Base-by-base conservation (phyloP, 2,797 vertebrate species). In the Microhierax caerulescens region DNA sequence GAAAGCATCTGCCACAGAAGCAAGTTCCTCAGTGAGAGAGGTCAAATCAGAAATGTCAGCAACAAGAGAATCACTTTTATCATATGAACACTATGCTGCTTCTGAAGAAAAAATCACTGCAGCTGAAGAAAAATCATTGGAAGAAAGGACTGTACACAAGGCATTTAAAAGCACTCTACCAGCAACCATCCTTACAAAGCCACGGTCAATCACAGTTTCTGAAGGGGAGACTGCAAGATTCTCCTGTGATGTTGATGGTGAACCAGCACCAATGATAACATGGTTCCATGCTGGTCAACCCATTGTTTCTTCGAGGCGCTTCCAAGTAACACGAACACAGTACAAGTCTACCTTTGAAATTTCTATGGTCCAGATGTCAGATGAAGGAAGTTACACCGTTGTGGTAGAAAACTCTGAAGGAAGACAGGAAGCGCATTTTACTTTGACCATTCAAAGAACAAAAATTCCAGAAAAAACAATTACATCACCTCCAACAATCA, bases 281-380 rank as follows among this genome's bases (percentile, higher is more conserved):
- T 99, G 99, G 99, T 78, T 98, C 85, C 98, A 56, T 23, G 98
- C 98, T 85, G 98, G 98, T 95, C 97, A 97, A 92, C 73, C 88
- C 34, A 87, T 99, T 83, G 97, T 98, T 79, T 98, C 99, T 64
- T 99, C 99, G 16, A 95, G 98, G 51, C 99, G 98, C 81, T 98
- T 98, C 97, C 98, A 98, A 73, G 97, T 99, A 47, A 98, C 98
- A 93, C 98, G 99, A 57, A 97, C 98, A 28, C 98, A 99, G 84
- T 98, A 98, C 97, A 99, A 98, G 70, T 99, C 99, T 16, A 98
- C 98, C 50, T 99, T 99, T 86, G 99, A 99, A 97, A 99, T 99
- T 92, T 98, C 98, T 53, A 97, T 97, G 0, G 99, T 99, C 61
- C 99, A 99, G 88, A 90, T 76, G 50, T 99, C 99, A 5, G 99